A percentile compares a stretch with the other conserved stretches of the same genome.
These are phyloP conservation scores for Blastobasis adustella DNA, from an alignment of 2,888 invertebrate genomes.

Conservation along the genomic window DNA sequence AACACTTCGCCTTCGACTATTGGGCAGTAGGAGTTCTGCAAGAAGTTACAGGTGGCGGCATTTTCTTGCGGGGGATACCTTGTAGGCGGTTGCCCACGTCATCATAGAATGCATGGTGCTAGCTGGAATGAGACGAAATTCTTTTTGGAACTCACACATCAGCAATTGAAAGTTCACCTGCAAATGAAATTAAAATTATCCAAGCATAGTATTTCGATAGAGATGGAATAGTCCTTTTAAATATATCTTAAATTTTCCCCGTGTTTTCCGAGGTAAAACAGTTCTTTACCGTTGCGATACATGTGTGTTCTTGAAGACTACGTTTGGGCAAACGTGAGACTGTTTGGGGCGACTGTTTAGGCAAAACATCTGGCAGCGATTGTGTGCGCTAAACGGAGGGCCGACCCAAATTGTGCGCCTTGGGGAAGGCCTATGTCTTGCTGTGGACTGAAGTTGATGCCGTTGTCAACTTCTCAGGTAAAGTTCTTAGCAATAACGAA, in stretches of 20 bases:
- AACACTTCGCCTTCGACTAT: slow-evolving; percentile 26
- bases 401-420: too few species aligned
- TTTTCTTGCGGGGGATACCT: slow-evolving; percentile 20
- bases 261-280: background rate
- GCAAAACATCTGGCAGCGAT: too few species aligned
- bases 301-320: background rate
- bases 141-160: too few species aligned
- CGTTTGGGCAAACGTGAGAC: too few species aligned
- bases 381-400: too few species aligned
- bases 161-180: slow-evolving; percentile 2
- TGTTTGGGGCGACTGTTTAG: too few species aligned
- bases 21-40: slow-evolving; percentile 38
- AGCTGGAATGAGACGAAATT: slow-evolving; percentile 18
- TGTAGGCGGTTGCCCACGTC: slow-evolving; percentile 28
- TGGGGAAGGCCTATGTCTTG: too few species aligned
- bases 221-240: background rate
- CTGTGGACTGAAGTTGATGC: too few species aligned
- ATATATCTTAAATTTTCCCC: background rate
- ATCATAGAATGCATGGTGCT: slow-evolving; percentile 24
- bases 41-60: slow-evolving; percentile 34
- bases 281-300: background rate
- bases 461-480: too few species aligned
- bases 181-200: background rate
- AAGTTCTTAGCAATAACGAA: too few species aligned
- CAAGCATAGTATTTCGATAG: background rate